A percentile compares a stretch with the other conserved stretches of the same genome.
Conservation (phyloP, 2,797 vertebrate genomes). For the Fratercula arctica region DNA sequence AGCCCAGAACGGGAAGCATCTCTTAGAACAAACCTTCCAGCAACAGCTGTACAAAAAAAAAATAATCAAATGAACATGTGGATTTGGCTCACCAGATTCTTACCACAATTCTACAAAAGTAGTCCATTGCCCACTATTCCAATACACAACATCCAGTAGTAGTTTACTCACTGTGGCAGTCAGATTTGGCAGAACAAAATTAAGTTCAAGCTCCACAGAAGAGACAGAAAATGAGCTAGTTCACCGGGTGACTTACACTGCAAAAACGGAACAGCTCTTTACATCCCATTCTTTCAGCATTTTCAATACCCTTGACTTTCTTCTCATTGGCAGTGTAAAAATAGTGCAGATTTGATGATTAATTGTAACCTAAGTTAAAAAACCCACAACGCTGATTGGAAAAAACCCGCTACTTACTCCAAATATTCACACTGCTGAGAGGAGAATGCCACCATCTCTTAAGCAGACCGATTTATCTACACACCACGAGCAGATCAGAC, state of each 20-base stretch:
- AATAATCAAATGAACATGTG: not conserved
- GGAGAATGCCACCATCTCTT: not conserved
- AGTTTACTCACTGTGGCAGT: slow-evolving; percentile 23
- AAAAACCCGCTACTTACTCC: not conserved
- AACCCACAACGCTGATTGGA: slow-evolving; percentile 10
- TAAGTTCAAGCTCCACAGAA: not conserved
- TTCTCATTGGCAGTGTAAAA: slow-evolving; percentile 39
- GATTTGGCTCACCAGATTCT: slow-evolving; percentile 33
- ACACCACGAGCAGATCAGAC: not conserved
- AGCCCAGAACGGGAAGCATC: not conserved
- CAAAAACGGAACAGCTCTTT: not conserved
- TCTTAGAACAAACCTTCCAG: slow-evolving; percentile 17
- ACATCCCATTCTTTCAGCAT: not conserved
- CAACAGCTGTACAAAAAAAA: not conserved
- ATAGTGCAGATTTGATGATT: slow-evolving; percentile 37
- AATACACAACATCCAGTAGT: not conserved
- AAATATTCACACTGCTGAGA: not conserved
- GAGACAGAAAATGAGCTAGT: not conserved
- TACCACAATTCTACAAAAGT: not conserved
- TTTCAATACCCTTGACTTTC: slow-evolving; percentile 24
- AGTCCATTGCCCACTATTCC: not conserved
- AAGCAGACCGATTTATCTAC: not conserved
- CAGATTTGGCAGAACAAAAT: slow-evolving; percentile 51
- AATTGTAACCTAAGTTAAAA: slow-evolving; percentile 14
- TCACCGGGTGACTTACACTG: not conserved